These are phyloP conservation scores for Strigops habroptila DNA, from an alignment of 2,113 vertebrate genomes.

Conservation along the genomic window DNA sequence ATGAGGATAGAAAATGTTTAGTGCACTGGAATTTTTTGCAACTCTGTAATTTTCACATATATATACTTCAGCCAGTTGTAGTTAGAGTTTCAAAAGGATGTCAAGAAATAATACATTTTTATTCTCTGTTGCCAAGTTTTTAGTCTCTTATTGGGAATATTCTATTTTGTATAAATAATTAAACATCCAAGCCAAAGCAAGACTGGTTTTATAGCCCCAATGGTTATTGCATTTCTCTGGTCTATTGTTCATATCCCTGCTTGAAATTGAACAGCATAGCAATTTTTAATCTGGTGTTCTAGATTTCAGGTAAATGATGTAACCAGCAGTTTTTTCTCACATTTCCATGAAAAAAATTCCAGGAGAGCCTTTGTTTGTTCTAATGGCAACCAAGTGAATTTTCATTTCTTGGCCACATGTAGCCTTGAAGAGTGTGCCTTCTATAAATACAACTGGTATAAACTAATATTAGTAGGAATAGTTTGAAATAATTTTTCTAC, in stretches of 20 bases:
- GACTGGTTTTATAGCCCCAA: background rate
- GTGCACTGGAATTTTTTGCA: background rate
- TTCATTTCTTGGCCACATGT: background rate
- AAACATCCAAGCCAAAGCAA: background rate
- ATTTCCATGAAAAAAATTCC: background rate
- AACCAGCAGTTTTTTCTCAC: background rate
- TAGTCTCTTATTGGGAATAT: background rate
- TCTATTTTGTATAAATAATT: slow-evolving; percentile 23
- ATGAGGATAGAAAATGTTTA: background rate
- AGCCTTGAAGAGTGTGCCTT: background rate
- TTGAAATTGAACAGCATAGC: background rate
- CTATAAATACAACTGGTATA: background rate
- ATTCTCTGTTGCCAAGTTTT: background rate
- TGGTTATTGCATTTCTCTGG: background rate
- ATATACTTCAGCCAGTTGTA: background rate
- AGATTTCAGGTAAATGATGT: slow-evolving; percentile 7
- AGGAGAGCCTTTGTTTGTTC: background rate
- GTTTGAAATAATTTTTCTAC: background rate
- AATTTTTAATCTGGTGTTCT: background rate
- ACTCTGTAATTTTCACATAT: background rate
- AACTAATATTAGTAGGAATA: background rate
- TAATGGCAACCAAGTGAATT: background rate
- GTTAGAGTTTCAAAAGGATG: background rate
- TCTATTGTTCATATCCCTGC: background rate
- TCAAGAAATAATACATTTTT: background rate